These are phyloP conservation scores for Meganola albula DNA, from an alignment of 2,888 invertebrate genomes.

Conservation along the genomic window DNA sequence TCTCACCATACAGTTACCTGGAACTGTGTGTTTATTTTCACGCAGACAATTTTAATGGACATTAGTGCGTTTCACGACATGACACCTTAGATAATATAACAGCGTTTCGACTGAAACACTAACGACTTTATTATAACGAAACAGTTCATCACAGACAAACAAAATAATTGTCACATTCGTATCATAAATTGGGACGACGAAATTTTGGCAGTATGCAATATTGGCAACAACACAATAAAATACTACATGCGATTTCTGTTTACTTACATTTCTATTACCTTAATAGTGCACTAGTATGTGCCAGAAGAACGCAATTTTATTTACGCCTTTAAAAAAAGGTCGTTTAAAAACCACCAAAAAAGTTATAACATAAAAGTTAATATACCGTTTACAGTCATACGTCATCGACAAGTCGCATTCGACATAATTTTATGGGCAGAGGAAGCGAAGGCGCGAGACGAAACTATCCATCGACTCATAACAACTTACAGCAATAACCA, in stretches of 20 bases:
- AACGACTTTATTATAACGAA: slow-evolving; percentile 36
- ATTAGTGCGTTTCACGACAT: slow-evolving; percentile 37
- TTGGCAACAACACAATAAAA: slow-evolving; percentile 49
- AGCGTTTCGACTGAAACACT: slow-evolving; percentile 31
- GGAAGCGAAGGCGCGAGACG: slow-evolving; percentile 26
- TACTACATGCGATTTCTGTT: slow-evolving; percentile 49
- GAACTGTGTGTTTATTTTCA: slow-evolving; percentile 46
- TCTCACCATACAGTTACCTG: slow-evolving; percentile 32
- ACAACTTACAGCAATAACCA: slow-evolving; percentile 62
- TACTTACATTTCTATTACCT: slow-evolving; percentile 53
- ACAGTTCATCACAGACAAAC: slow-evolving; percentile 21
- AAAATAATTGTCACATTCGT: slow-evolving; percentile 35
- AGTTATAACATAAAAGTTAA: slow-evolving; percentile 31
- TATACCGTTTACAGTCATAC: slow-evolving; percentile 21
- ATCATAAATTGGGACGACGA: slow-evolving; percentile 41
- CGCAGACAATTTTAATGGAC: slow-evolving; percentile 41
- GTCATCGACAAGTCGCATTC: slow-evolving; percentile 18
- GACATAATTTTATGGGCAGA: slow-evolving; percentile 31
- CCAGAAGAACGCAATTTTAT: slow-evolving; percentile 32
- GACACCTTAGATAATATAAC: slow-evolving; percentile 39
- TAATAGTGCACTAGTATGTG: slow-evolving; percentile 26
- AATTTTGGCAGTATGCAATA: slow-evolving; percentile 51
- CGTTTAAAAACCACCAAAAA: too few relatives aligned
- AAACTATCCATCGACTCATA: slow-evolving; percentile 42
- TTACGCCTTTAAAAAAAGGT: too few relatives aligned